These are phyloP conservation scores for Kryptolebias marmoratus DNA, from an alignment of 2,113 vertebrate genomes.

Conservation along the genomic window DNA sequence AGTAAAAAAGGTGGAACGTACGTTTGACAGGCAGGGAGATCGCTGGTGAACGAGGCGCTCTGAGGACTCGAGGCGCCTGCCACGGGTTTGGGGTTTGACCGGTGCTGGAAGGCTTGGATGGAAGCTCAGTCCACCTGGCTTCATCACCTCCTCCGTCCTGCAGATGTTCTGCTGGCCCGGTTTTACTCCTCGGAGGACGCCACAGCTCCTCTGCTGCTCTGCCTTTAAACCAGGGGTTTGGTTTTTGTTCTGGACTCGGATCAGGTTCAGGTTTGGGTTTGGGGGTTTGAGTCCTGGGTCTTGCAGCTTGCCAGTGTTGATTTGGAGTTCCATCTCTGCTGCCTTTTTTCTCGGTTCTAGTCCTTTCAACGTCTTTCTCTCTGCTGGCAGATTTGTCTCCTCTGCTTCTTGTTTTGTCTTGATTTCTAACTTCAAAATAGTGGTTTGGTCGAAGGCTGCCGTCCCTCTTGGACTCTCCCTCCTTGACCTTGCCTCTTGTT, in stretches of 20 bases:
- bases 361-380: conserved; percentile 4
- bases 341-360: neutral
- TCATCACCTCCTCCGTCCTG: neutral
- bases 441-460: neutral
- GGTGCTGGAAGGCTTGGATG: neutral
- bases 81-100: neutral
- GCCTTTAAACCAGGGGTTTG: conserved; percentile 37
- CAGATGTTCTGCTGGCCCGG: neutral
- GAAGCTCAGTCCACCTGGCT: neutral
- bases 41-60: conserved; percentile 1
- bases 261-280: neutral
- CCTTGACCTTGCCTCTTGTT: neutral
- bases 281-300: neutral
- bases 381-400: neutral
- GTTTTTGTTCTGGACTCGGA: neutral
- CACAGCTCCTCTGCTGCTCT: neutral
- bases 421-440: neutral
- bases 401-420: neutral
- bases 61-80: neutral
- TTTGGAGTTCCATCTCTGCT: neutral
- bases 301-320: neutral
- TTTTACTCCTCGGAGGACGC: neutral
- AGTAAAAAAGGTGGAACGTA: neutral
- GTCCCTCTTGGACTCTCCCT: conserved; percentile 6
- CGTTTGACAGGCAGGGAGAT: neutral